Evolutionary conservation across 2,797 vertebrate species (phyloP), one percentile per base, ranked within the genome.

Genomic region (Aotus griseimembra): DNA sequence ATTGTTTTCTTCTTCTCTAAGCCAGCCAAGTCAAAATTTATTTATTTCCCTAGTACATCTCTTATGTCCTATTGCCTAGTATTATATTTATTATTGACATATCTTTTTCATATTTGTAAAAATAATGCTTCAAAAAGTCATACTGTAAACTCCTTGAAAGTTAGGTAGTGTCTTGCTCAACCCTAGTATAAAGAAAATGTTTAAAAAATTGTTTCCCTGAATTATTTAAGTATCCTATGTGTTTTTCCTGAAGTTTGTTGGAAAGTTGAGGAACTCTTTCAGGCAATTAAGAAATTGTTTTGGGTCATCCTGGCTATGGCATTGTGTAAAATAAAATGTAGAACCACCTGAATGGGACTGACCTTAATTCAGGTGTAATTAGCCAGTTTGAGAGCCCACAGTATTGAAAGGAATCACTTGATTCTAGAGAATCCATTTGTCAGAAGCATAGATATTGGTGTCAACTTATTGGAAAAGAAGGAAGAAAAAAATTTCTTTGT

Each of bases 71-170:
- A 13, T 12, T n/a, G 72, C 55, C 1, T 5, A 30, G 8, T 4
- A 36, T 6, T n/a, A 5, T 64, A 81, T 28, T 72, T 86, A 70
- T 77, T 61, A 30, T 30, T 90, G 36, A 13, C 4, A 84, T 0
- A 28, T 17, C 44, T 33, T 88, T 94, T 91, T 95, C 30, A 90
- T 61, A 67, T 44, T 88, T 94, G 20, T 44, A 75, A 72, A 89
- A n/a, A 20, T 1, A 50, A 17, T 55, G 28, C 48, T 20, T 48
- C 41, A 4, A 41, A 3, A 48, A 46, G 11, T 39, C 3, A 2
- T 44, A n/a, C 4, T 55, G 8, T 36, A 44, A 85, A 70, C 14
- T 79, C 41, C 2, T 67, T 80, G 20, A 82, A 48, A 57, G 76
- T 55, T 5, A 30, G 24, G 28, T 48, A 73, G 39, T 2, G 15